Evolutionary conservation across 2,797 vertebrate genomes (phyloP).

Genomic region (Eurystomus glaucurus): DNA sequence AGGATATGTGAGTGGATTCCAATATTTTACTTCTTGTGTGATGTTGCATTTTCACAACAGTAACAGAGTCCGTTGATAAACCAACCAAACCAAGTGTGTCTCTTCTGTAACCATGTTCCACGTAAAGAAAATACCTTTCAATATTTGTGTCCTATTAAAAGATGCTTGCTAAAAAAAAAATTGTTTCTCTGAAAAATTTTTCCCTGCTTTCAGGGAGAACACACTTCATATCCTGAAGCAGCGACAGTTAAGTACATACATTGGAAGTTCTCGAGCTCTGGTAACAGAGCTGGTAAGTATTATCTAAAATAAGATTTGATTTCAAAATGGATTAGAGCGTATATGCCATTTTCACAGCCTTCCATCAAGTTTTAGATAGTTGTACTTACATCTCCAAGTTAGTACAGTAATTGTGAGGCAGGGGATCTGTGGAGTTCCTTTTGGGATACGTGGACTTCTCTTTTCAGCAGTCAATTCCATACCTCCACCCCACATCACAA

Average conservation of each 20-base stretch:
- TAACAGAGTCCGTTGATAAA: not conserved
- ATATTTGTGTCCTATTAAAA: not conserved
- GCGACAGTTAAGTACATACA: conserved; percentile 83
- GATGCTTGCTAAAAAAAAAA: not conserved
- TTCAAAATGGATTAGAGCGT: not conserved
- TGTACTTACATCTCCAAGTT: not conserved
- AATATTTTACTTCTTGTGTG: not conserved
- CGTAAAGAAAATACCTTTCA: not conserved
- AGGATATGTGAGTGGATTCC: not conserved
- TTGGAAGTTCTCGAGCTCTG: conserved; percentile 87
- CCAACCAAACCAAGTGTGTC: not conserved
- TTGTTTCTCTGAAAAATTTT: not conserved
- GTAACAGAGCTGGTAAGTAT: conserved; percentile 93
- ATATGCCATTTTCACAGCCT: not conserved
- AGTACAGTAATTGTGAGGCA: not conserved
- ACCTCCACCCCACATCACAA: rapidly evolving
- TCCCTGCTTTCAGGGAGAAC: conserved; percentile 92
- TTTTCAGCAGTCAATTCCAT: not conserved
- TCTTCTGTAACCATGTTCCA: not conserved
- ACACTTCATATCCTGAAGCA: conserved; percentile 93
- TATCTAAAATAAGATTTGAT: not conserved
- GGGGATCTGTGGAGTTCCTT: not conserved
- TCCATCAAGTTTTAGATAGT: not conserved
- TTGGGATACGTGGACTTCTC: not conserved
- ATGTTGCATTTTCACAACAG: not conserved